Evolutionary conservation across 2,797 vertebrate species (phyloP).

Genomic region (Spatula clypeata): DNA sequence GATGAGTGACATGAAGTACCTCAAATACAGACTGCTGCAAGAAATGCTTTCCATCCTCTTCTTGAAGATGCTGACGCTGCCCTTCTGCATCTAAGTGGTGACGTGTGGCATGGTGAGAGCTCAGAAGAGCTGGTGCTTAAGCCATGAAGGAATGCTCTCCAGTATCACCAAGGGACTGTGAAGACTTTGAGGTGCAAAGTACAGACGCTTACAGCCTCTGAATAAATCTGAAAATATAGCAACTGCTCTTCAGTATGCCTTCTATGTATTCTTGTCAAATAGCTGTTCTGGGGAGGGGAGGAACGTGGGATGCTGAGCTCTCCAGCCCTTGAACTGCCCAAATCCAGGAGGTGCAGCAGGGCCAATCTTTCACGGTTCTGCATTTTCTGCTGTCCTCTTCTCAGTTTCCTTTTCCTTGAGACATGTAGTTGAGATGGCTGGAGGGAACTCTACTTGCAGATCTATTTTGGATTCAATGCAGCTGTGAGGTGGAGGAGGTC

Average conservation of each 20-base stretch:
- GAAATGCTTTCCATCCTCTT: conserved; percentile 17
- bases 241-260: neutral
- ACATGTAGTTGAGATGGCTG: neutral
- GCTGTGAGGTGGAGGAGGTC: neutral
- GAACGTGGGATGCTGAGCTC: neutral
- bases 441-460: neutral
- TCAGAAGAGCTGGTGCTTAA: neutral
- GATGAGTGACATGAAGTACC: neutral
- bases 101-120: neutral
- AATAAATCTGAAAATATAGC: conserved; percentile 20
- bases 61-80: conserved; percentile 7
- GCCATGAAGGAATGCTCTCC: neutral
- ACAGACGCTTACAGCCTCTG: conserved; percentile 10
- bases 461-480: neutral
- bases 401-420: neutral
- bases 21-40: conserved; percentile 6
- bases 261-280: neutral
- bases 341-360: neutral
- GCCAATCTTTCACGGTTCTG: neutral
- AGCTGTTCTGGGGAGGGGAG: neutral
- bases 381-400: neutral
- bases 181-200: conserved; percentile 37
- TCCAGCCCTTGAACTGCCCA: neutral
- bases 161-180: neutral
- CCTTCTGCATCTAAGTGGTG: conserved; percentile 15